Evolutionary conservation across 2,113 vertebrate species (phyloP).

Genomic region (Columba livia): DNA sequence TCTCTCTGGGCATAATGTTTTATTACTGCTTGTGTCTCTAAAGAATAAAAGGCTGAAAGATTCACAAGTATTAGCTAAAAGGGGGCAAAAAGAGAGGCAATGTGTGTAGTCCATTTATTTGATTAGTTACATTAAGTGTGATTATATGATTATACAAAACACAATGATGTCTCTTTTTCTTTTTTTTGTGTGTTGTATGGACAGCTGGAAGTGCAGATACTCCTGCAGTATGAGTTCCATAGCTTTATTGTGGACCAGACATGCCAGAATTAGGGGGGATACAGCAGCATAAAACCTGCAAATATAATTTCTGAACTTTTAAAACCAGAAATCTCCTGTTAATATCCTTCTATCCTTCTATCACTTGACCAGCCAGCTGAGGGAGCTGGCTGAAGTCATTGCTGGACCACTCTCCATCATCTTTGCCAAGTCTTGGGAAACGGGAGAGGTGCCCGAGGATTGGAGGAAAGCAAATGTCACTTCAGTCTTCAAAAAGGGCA

Average conservation of each 20-base stretch:
- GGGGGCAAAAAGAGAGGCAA: background rate
- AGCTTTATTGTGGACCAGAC: background rate
- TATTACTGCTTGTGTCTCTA: background rate
- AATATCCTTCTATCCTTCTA: too few relatives aligned
- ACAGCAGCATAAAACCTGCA: background rate
- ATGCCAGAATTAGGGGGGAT: accelerated
- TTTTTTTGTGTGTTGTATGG: background rate
- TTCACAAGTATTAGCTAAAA: background rate
- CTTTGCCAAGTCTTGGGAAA: too few relatives aligned
- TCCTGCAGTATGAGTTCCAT: background rate
- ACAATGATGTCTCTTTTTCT: background rate
- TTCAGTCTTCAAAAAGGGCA: too few relatives aligned
- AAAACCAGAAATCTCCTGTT: background rate
- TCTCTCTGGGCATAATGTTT: background rate
- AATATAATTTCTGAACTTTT: background rate
- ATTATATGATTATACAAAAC: background rate
- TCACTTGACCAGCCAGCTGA: background rate
- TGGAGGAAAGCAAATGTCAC: too few relatives aligned
- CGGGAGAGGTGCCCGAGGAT: too few relatives aligned
- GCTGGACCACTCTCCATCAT: too few relatives aligned
- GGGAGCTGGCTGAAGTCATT: too few relatives aligned
- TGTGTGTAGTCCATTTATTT: background rate
- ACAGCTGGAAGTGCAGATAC: background rate
- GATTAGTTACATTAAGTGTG: background rate
- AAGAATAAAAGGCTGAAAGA: background rate